Base-by-base conservation (phyloP, 1,140 invertebrate genomes). In the Augochlora pura region DNA sequence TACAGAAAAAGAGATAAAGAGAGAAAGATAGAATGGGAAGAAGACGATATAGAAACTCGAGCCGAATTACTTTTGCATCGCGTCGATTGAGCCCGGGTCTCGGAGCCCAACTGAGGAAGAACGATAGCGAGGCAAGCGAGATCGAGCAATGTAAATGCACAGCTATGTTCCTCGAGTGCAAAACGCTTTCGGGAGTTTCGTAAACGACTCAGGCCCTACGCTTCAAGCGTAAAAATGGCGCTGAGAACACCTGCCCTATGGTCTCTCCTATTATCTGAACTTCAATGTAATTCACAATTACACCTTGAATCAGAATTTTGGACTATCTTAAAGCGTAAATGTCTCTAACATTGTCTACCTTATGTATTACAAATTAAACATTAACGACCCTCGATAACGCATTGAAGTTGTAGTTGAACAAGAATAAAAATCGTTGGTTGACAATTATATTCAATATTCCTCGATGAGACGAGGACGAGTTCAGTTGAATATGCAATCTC, bases 161-260 rank as follows among this genome's bases (percentile, higher is more conserved):
- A 73, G 42, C 38, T 62, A 38, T 39, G 52, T 32, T 60, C 27
- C 23, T 21, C 25, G 25, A 12, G 62, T 27, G 77, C 69, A 66
- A 73, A n/a, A 65, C 38, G 69, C 70, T 69, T 65, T 66, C 77
- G 71, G 71, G 54, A 59, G 62, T 68, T 70, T 85, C 85, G 85
- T 85, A 83, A 69, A 85, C 85, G 84, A 75, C 78, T 60, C 70
- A 76, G 85, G 52, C 63, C 72, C 54, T 81, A 72, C 70, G 67
- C 52, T 73, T 66, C 59, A 27, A 81, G 54, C 65, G 62, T 49
- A 80, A 81, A 85, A 85, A 85, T 77, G 79, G 78, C 54, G 73
- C 9, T 25, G 64, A 59, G 64, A 27, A 38, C 25, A 68, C 52
- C n/a, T n/a, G 32, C 32, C 18, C 59, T 60, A 25, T 46, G 75